These are phyloP conservation scores for Pagetopsis macropterus DNA, from an alignment of 2,797 vertebrate genomes.

Conservation along the genomic window DNA sequence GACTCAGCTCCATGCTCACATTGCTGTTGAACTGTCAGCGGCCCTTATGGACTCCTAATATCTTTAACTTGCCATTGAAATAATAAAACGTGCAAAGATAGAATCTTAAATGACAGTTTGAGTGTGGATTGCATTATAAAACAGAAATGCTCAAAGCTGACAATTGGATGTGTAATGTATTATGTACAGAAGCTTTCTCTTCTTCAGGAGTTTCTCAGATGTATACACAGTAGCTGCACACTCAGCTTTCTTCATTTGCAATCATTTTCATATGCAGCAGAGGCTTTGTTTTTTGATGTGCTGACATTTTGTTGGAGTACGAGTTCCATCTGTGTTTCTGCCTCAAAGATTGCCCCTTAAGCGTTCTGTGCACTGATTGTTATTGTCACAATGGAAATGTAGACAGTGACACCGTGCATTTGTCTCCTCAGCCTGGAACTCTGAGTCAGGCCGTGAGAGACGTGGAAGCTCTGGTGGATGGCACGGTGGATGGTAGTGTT, in stretches of 20 bases:
- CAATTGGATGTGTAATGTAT: constrained; percentile 14
- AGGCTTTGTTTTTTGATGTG: constrained; percentile 32
- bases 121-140: constrained; percentile 9
- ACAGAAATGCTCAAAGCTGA: constrained; percentile 18
- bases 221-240: constrained; percentile 25
- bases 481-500: constrained; percentile 78
- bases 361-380: constrained; percentile 46
- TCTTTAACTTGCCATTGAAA: constrained; percentile 38
- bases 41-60: constrained; percentile 47
- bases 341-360: constrained; percentile 61
- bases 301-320: constrained; percentile 53
- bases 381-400: constrained; percentile 62
- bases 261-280: constrained; percentile 18
- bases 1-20: constrained; percentile 24
- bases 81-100: constrained; percentile 32
- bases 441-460: constrained; percentile 88
- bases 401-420: constrained; percentile 55
- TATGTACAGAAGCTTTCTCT: constrained; percentile 17
- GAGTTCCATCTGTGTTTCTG: constrained; percentile 52
- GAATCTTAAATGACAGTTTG: constrained; percentile 10
- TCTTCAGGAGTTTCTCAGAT: constrained; percentile 36
- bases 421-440: constrained; percentile 80
- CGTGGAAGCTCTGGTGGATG: constrained; percentile 69
- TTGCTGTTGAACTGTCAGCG: constrained; percentile 32
- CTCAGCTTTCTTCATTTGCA: constrained; percentile 52